Evolutionary conservation across 2,797 vertebrate genomes (phyloP).

Genomic region (Neopelma chrysocephalum): DNA sequence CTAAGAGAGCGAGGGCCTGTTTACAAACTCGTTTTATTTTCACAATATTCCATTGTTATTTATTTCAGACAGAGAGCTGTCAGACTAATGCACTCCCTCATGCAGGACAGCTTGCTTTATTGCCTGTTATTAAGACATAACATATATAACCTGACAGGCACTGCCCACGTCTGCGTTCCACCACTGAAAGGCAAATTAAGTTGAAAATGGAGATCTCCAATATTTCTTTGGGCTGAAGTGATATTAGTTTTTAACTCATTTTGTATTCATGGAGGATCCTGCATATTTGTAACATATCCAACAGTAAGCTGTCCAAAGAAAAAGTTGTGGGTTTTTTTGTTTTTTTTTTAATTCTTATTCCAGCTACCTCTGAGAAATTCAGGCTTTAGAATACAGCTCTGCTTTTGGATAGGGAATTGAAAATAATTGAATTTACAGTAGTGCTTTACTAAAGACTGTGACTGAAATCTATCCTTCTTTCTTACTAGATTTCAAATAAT

Average conservation of each 20-base stretch:
- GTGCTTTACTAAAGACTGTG: background rate
- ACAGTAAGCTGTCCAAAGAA: background rate
- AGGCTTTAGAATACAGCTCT: background rate
- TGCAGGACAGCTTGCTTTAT: conserved; percentile 47
- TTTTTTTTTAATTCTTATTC: background rate
- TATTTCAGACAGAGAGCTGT: conserved; percentile 45
- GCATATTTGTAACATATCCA: background rate
- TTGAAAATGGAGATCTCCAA: conserved; percentile 45
- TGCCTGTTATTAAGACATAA: conserved; percentile 57
- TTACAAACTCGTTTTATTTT: conserved; percentile 45
- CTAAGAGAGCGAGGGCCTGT: conserved; percentile 15
- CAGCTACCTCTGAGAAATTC: background rate
- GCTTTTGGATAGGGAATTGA: background rate
- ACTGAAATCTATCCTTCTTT: background rate
- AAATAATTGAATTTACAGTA: background rate
- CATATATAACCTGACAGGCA: conserved; percentile 41
- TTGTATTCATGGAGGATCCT: conserved; percentile 24
- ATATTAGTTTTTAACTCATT: conserved; percentile 17
- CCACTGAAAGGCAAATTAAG: conserved; percentile 47
- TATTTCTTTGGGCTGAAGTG: conserved; percentile 39
- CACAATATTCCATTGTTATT: conserved; percentile 35
- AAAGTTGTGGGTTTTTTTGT: background rate
- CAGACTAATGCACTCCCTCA: conserved; percentile 22
- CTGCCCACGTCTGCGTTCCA: conserved; percentile 52
- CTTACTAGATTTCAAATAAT: background rate